These are phyloP conservation scores for Diabrotica balteata DNA, from an alignment of 2,888 invertebrate species.

Conservation along the genomic window DNA sequence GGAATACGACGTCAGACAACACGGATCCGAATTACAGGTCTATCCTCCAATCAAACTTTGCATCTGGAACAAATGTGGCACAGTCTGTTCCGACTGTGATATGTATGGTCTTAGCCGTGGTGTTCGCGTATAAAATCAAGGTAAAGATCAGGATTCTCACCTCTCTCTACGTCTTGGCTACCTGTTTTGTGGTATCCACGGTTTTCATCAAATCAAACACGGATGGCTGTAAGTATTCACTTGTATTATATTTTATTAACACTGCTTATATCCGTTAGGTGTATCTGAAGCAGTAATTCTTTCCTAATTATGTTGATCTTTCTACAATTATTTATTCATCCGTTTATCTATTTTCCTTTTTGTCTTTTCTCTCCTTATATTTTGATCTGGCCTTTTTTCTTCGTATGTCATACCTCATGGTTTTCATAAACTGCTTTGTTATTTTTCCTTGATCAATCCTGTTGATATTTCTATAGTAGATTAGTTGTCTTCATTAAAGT, in stretches of 20 bases:
- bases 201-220: slow-evolving; percentile 36
- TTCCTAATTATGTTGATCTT: too few relatives aligned
- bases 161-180: slow-evolving; percentile 33
- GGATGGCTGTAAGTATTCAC: slow-evolving; percentile 36
- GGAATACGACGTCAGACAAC: slow-evolving; percentile 30
- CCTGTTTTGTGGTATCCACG: slow-evolving; percentile 33
- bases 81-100: slow-evolving; percentile 34
- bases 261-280: too few relatives aligned
- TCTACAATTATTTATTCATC: too few relatives aligned
- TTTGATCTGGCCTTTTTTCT: too few relatives aligned
- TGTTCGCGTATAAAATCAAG: slow-evolving; percentile 34
- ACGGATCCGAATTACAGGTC: slow-evolving; percentile 38
- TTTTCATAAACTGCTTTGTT: too few relatives aligned
- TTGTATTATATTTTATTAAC: neutral
- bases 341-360: too few relatives aligned
- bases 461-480: too few relatives aligned
- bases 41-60: slow-evolving; percentile 37
- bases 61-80: slow-evolving; percentile 36
- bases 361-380: too few relatives aligned
- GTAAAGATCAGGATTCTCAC: slow-evolving; percentile 31
- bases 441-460: too few relatives aligned
- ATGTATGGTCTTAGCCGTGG: slow-evolving; percentile 34
- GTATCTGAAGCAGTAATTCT: too few relatives aligned
- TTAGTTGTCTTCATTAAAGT: too few relatives aligned
- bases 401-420: too few relatives aligned